Evolutionary conservation across 1,140 invertebrate genomes (phyloP).

Genomic region (Eriosoma lanigerum): DNA sequence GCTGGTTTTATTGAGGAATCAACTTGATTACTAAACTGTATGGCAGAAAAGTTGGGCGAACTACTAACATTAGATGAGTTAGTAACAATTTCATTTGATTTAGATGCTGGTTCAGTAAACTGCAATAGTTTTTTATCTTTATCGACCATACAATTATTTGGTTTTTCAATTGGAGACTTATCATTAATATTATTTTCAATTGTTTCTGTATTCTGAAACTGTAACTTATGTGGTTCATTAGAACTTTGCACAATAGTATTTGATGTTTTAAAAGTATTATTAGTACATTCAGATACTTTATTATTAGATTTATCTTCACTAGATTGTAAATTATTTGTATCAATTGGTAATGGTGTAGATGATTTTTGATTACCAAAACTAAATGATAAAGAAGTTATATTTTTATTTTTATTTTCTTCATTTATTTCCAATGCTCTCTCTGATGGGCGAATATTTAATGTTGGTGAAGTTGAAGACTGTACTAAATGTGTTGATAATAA

Average conservation of each 20-base stretch:
- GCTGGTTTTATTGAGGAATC: background rate
- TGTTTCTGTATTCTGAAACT: background rate
- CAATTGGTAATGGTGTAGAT: background rate
- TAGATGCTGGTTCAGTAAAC: background rate
- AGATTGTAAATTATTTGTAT: background rate
- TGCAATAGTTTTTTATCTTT: background rate
- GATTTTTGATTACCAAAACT: constrained; percentile 7
- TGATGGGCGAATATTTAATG: background rate
- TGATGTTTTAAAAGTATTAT: background rate
- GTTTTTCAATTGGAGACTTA: background rate
- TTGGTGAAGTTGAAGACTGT: background rate
- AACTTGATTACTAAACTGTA: background rate
- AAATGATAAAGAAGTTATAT: background rate
- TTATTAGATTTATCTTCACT: background rate
- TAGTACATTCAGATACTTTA: background rate
- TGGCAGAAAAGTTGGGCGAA: background rate
- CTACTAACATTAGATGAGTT: background rate
- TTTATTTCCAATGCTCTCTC: background rate
- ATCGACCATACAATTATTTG: background rate
- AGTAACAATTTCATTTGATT: background rate
- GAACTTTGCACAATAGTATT: background rate
- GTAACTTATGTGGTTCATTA: background rate
- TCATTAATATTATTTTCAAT: background rate
- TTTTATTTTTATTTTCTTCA: background rate
- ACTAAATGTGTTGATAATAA: background rate